These are phyloP conservation scores for Hylia prasina DNA, from an alignment of 2,113 vertebrate species.

Conservation along the genomic window DNA sequence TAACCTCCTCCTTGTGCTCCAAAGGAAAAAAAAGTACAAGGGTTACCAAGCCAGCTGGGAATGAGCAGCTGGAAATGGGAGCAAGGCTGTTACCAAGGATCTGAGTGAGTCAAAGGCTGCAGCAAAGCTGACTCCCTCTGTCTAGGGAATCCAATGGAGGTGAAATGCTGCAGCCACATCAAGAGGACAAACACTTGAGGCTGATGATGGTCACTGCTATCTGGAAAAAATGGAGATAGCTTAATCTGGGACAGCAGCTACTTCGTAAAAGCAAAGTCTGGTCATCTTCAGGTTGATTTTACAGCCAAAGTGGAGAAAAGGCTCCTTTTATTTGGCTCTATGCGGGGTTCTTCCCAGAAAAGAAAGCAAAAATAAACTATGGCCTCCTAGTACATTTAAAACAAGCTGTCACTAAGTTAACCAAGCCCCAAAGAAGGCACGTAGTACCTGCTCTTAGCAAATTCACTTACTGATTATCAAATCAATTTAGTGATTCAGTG, in stretches of 20 bases:
- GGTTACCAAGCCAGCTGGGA: not conserved
- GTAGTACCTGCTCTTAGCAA: slow-evolving; percentile 44
- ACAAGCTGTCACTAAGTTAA: slow-evolving; percentile 49
- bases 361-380: not conserved
- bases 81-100: not conserved
- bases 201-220: rapidly evolving
- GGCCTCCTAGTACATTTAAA: slow-evolving; percentile 3
- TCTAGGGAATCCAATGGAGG: not conserved
- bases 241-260: not conserved
- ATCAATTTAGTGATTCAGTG: slow-evolving; percentile 56
- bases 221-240: not conserved
- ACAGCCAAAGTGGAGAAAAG: not conserved
- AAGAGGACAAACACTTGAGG: not conserved
- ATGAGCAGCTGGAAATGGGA: not conserved
- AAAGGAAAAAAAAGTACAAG: not conserved
- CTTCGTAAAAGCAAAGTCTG: not conserved
- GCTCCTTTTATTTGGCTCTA: not conserved
- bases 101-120: rapidly evolving
- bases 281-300: not conserved
- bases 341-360: not conserved
- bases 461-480: slow-evolving; percentile 64
- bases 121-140: rapidly evolving
- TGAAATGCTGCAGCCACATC: rapidly evolving
- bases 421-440: slow-evolving; percentile 20
- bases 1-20: not conserved